Evolutionary conservation across 2,113 vertebrate species (phyloP).

Genomic region (Gambusia holbrooki): DNA sequence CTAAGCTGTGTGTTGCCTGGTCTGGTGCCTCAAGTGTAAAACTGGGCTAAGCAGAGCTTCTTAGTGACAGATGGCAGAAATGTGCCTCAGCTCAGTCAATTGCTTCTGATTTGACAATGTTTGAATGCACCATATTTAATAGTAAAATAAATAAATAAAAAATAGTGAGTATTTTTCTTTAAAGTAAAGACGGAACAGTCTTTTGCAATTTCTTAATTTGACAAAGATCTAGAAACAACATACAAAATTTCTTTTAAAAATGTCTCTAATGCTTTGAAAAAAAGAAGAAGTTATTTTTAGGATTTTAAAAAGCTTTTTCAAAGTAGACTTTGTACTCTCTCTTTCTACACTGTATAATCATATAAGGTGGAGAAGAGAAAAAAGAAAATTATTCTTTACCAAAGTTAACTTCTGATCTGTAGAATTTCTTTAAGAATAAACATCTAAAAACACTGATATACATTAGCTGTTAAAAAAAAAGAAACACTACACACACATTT

Average conservation of each 20-base stretch:
- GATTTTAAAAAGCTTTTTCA: too few species aligned
- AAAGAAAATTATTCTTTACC: background rate
- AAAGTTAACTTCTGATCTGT: background rate
- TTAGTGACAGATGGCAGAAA: conserved; percentile 59
- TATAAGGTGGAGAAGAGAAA: background rate
- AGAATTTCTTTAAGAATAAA: too few species aligned
- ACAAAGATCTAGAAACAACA: background rate
- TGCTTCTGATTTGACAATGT: background rate
- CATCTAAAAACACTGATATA: too few species aligned
- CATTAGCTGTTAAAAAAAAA: too few species aligned
- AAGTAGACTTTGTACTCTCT: background rate
- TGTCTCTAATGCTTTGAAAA: background rate
- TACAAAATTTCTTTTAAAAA: background rate
- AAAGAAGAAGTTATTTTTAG: too few species aligned
- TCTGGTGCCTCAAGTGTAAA: conserved; percentile 24
- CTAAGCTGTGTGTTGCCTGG: conserved; percentile 20
- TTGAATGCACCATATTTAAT: background rate
- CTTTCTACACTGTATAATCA: background rate
- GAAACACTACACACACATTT: too few species aligned
- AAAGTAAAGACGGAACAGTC: background rate
- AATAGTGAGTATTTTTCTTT: background rate
- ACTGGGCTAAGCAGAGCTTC: conserved; percentile 69
- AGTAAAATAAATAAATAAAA: background rate
- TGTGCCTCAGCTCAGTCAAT: conserved; percentile 19
- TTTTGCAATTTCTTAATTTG: background rate